Conservation (phyloP, 2,113 vertebrate genomes). For the Tupaia tana region DNA sequence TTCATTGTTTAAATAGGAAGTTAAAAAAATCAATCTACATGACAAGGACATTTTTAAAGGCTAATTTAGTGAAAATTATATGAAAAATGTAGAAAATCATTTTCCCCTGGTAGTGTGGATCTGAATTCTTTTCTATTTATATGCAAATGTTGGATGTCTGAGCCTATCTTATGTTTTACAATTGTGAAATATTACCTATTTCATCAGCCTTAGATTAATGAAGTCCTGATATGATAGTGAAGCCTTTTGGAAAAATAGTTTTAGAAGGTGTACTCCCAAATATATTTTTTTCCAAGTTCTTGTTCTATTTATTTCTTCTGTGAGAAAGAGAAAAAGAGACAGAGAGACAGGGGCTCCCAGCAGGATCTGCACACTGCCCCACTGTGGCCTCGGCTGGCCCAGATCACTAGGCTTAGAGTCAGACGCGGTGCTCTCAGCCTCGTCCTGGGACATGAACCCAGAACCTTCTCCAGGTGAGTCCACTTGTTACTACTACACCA, state of each 20-base stretch:
- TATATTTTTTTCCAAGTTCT: no score
- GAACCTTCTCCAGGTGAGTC: no score
- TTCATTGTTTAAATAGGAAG: slow-evolving; percentile 74
- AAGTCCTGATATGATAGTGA: background rate
- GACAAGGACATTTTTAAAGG: slow-evolving; percentile 78
- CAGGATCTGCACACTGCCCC: no score
- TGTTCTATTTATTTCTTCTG: no score
- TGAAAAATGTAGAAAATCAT: slow-evolving; percentile 76
- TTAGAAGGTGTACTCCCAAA: background rate
- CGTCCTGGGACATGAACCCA: no score
- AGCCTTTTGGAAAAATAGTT: background rate
- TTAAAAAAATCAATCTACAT: slow-evolving; percentile 68
- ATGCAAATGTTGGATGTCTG: slow-evolving; percentile 75
- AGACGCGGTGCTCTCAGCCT: no score
- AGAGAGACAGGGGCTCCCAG: no score
- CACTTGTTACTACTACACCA: no score
- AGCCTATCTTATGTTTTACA: slow-evolving; percentile 52
- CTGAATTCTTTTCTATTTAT: slow-evolving; percentile 78
- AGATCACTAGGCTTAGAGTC: no score
- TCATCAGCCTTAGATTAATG: slow-evolving; percentile 67
- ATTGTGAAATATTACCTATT: slow-evolving; percentile 73
- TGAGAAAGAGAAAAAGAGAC: no score
- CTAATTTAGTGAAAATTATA: slow-evolving; percentile 79
- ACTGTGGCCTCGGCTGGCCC: no score
- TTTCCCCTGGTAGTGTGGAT: slow-evolving; percentile 39